These are phyloP conservation scores for Brachylomia viminalis DNA, from an alignment of 2,888 invertebrate genomes.

Conservation along the genomic window DNA sequence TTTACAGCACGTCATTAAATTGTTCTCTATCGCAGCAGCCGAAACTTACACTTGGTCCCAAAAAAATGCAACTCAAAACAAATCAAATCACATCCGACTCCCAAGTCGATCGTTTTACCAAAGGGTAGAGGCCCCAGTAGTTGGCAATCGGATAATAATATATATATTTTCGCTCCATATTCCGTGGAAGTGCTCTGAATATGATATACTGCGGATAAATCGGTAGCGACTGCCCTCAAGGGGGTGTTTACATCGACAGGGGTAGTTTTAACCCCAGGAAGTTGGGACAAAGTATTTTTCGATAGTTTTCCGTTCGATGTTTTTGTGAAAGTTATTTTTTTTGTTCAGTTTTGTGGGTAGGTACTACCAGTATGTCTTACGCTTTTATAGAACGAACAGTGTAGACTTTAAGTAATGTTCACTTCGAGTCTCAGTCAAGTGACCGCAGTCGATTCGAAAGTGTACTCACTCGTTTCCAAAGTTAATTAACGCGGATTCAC, in stretches of 20 bases:
- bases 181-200: slow-evolving; percentile 71
- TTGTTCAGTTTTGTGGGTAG: background rate
- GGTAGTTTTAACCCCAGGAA: slow-evolving; percentile 56
- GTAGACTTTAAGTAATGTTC: background rate
- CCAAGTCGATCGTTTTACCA: slow-evolving; percentile 84
- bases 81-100: slow-evolving; percentile 79
- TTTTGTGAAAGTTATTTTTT: slow-evolving; percentile 15
- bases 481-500: too few species aligned
- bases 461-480: background rate
- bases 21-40: background rate
- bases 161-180: slow-evolving; percentile 82
- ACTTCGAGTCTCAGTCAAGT: background rate
- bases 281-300: slow-evolving; percentile 58
- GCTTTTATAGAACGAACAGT: background rate
- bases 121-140: slow-evolving; percentile 77
- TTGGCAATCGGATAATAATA: slow-evolving; percentile 86
- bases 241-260: slow-evolving; percentile 83
- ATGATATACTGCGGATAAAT: slow-evolving; percentile 87
- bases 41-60: slow-evolving; percentile 8
- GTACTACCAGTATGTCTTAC: too few species aligned
- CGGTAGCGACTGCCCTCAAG: slow-evolving; percentile 82
- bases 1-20: background rate
- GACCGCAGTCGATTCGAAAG: background rate
- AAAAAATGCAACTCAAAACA: slow-evolving; percentile 71
- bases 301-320: slow-evolving; percentile 59